Evolutionary conservation across 1,140 invertebrate genomes (phyloP), one percentile per base, ranked within the genome.

Genomic region (Oryctes rhinoceros): DNA sequence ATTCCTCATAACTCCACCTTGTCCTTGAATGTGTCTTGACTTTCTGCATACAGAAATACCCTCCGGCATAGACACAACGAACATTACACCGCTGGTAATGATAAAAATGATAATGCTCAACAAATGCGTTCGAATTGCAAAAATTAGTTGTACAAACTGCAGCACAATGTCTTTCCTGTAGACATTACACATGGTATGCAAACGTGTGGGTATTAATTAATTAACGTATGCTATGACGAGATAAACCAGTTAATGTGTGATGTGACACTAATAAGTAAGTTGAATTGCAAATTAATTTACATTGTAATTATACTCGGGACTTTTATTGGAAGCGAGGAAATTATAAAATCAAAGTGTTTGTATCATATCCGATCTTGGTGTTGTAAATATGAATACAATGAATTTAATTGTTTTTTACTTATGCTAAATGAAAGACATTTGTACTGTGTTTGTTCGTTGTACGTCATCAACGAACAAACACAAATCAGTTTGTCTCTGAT

Each of bases 1-100:
- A 76, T 76, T 44, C 74, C 74, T 76, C 74, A 76, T 76, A 76
- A 76, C 74, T 76, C 74, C 74, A 76, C 74, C 74, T 76, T 76
- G 74, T 76, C 74, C 74, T 76, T 76, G 74, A 76, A 20, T 67
- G 65, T 67, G 74, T 48, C n/a, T 76, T 44, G 44, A 44, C 74
- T 76, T 76, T 76, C 74, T 76, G 74, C 71, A 74, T 74, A 39
- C 37, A 39, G 71, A 35, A 74, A 74, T 74, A 74, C 53, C 20
- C 65, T 20, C 3, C 13, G 20, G 10, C n/a, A 11, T 67, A 20
- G 9, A 44, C 20, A 24, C 20, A 24, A 11, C 18, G 65, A 24
- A 67, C 65, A 24, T 11, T 67, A 53, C n/a, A 24, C 18, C 18
- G 10, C 18, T 67, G 65, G 15, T 24, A 67, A 67, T 67, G 20